Percentiles rank a stretch among this genome's conserved stretches.
Evolutionary conservation across 2,113 vertebrate genomes (phyloP).

Genomic region (Thalassarche chlororhynchos): DNA sequence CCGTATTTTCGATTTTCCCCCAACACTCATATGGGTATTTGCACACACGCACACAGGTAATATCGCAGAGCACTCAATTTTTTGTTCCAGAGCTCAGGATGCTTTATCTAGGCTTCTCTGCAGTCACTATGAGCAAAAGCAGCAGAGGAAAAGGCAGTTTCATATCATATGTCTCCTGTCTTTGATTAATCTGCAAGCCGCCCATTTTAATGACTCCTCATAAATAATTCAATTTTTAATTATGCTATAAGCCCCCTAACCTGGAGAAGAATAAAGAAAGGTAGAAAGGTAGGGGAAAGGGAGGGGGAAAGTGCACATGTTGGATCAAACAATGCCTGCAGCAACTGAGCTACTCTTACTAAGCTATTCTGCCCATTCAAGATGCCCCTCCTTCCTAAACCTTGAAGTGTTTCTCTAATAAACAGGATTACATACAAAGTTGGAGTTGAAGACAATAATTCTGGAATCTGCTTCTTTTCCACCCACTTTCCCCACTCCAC

Average conservation of each 20-base stretch:
- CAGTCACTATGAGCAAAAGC: background rate
- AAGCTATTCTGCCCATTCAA: background rate
- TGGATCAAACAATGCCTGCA: conserved; percentile 47
- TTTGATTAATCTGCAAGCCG: conserved; percentile 77
- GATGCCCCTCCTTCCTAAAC: conserved; percentile 25
- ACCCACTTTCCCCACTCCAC: background rate
- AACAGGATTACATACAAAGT: background rate
- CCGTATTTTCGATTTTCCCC: conserved; percentile 18
- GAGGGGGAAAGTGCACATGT: background rate
- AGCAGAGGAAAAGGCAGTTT: conserved; percentile 65
- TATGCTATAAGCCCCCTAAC: conserved; percentile 76
- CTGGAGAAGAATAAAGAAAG: conserved; percentile 64
- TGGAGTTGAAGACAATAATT: background rate
- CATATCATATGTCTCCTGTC: conserved; percentile 41
- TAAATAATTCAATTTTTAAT: conserved; percentile 95
- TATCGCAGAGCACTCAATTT: background rate
- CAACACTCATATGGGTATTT: background rate
- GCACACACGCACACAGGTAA: background rate
- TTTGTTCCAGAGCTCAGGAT: background rate
- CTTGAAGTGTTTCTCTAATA: background rate
- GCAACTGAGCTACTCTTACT: conserved; percentile 28
- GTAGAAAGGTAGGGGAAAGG: background rate
- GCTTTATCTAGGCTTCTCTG: conserved; percentile 10
- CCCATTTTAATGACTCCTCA: conserved; percentile 79
- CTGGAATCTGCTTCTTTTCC: background rate